A percentile compares a stretch with the other conserved stretches of the same genome.
phyloP scores from a whole-genome alignment of 2,797 vertebrate genomes.

The Euphonia xanthogaster region DNA sequence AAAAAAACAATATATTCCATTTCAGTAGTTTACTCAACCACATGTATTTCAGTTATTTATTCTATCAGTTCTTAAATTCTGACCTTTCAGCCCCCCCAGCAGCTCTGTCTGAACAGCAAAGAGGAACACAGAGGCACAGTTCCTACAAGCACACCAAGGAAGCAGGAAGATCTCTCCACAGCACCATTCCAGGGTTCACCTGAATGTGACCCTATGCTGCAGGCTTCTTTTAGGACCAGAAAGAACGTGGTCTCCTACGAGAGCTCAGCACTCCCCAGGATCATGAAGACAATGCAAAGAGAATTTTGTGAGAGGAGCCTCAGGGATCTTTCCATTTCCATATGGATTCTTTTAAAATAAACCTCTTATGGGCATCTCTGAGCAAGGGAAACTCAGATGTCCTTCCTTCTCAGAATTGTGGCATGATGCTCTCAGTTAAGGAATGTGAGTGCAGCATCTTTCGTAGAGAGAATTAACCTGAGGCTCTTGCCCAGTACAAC shows the following conservation, averaged over 20 bases:
- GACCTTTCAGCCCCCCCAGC: neutral
- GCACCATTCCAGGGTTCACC: neutral
- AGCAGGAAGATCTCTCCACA: neutral
- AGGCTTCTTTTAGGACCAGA: neutral
- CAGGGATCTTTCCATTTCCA: neutral
- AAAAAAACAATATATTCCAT: neutral
- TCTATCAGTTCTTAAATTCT: neutral
- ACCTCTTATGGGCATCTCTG: neutral
- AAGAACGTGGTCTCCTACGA: accelerated
- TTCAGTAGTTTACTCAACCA: neutral
- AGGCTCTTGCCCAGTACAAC: neutral
- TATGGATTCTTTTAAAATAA: neutral
- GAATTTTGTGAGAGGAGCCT: neutral
- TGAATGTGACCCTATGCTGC: neutral
- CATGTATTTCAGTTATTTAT: neutral
- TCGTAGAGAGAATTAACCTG: neutral
- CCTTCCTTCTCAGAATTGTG: neutral
- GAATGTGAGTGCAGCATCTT: neutral
- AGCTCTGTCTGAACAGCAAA: neutral
- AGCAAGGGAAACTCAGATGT: neutral
- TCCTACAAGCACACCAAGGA: neutral
- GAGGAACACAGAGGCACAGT: neutral
- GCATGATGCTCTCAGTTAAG: accelerated
- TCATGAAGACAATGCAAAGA: neutral
- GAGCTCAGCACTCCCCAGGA: neutral